These are phyloP conservation scores for Vireo altiloquus DNA, from an alignment of 2,113 vertebrate genomes.

Conservation along the genomic window DNA sequence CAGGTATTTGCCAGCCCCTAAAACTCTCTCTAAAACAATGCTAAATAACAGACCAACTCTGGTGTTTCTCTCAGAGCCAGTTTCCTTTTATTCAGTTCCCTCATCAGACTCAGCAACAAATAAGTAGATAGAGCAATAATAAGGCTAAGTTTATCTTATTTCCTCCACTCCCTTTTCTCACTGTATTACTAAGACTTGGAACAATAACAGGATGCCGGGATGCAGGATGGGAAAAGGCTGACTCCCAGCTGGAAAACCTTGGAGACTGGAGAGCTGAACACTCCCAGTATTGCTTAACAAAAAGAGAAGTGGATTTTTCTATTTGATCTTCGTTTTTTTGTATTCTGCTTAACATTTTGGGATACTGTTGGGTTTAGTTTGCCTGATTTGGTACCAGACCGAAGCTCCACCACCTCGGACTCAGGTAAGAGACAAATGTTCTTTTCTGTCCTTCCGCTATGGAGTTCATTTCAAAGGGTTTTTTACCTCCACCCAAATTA, in stretches of 20 bases:
- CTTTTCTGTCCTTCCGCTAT: background rate
- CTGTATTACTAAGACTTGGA: conserved; percentile 57
- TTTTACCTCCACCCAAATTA: background rate
- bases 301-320: conserved; percentile 21
- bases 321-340: background rate
- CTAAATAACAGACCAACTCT: background rate
- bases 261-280: conserved; percentile 60
- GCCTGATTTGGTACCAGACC: background rate
- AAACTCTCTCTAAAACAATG: background rate
- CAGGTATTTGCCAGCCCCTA: background rate
- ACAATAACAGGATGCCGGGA: conserved; percentile 86
- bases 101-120: conserved; percentile 21
- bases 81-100: conserved; percentile 46
- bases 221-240: conserved; percentile 75
- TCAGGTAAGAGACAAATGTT: conserved; percentile 22
- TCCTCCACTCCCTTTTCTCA: conserved; percentile 72
- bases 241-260: conserved; percentile 70
- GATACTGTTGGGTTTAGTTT: background rate
- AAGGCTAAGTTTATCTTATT: conserved; percentile 72
- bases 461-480: background rate
- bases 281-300: conserved; percentile 49
- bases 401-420: background rate
- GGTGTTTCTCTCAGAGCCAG: background rate
- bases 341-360: background rate
- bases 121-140: conserved; percentile 43